These are phyloP conservation scores for Drosophila repletoides DNA, from an alignment of 1,140 invertebrate species.

Conservation along the genomic window DNA sequence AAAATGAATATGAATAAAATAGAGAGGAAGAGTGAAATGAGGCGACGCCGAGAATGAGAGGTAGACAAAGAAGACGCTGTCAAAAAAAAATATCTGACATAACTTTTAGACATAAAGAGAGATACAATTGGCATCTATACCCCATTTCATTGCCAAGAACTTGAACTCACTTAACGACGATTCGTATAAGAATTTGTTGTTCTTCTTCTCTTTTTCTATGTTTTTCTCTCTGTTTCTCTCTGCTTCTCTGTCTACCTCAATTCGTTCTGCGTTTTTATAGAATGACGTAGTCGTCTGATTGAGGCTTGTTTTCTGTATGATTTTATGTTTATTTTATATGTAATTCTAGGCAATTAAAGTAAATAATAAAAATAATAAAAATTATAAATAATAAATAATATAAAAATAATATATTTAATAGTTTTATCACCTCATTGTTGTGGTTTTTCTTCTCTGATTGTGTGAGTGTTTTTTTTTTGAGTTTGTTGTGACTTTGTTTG, in stretches of 20 bases:
- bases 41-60: constrained; percentile 8
- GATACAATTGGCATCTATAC: constrained; percentile 20
- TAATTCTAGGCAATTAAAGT: background rate
- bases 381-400: constrained; percentile 10
- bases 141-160: constrained; percentile 73
- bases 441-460: constrained; percentile 13
- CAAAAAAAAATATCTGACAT: no score
- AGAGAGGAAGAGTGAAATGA: constrained; percentile 5
- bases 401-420: constrained; percentile 15
- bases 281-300: constrained; percentile 64
- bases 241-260: background rate
- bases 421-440: constrained; percentile 33
- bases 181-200: constrained; percentile 21
- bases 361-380: constrained; percentile 7
- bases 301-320: constrained; percentile 7
- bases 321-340: background rate
- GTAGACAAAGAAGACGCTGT: constrained; percentile 7
- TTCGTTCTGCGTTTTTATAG: constrained; percentile 13
- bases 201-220: constrained; percentile 10
- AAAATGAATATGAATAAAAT: background rate
- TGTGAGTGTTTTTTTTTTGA: background rate
- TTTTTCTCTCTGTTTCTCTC: constrained; percentile 23
- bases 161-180: constrained; percentile 57
- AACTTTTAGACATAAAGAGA: constrained; percentile 41
- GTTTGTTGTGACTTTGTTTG: constrained; percentile 9